Percentiles rank a stretch among this genome's conserved stretches.
These are phyloP conservation scores for Loripinus fragilis DNA, from an alignment of 2,888 invertebrate genomes.

Conservation along the genomic window DNA sequence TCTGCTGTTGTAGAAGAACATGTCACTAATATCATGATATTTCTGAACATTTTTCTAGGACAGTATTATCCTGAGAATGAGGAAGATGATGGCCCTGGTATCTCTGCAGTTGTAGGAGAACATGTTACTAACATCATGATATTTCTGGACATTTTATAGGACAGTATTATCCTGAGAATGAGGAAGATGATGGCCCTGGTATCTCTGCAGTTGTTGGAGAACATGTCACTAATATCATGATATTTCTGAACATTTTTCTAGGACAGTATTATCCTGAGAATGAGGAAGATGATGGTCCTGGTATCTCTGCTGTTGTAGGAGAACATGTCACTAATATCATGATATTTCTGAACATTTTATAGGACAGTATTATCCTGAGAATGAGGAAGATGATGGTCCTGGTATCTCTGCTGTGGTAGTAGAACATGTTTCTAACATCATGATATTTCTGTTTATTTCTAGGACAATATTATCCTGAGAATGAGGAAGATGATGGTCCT, in stretches of 20 bases:
- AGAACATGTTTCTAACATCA: constrained; percentile 77
- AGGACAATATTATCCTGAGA: too few relatives aligned
- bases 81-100: constrained; percentile 80
- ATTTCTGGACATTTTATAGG: not conserved
- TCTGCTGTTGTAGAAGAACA: constrained; percentile 75
- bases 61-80: constrained; percentile 75
- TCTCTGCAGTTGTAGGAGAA: constrained; percentile 75
- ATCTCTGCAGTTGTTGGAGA: constrained; percentile 76
- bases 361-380: too few relatives aligned
- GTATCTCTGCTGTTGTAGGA: constrained; percentile 75
- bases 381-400: constrained; percentile 80
- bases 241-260: constrained; percentile 70
- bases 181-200: constrained; percentile 80
- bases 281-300: constrained; percentile 80
- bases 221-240: constrained; percentile 76
- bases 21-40: constrained; percentile 73
- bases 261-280: constrained; percentile 78
- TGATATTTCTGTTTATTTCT: constrained; percentile 71
- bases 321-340: constrained; percentile 77
- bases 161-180: constrained; percentile 75
- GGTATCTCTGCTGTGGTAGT: constrained; percentile 77
- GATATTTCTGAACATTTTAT: constrained; percentile 70
- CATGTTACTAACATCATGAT: constrained; percentile 77
- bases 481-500: too few relatives aligned
- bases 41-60: too few relatives aligned